Evolutionary conservation across 1,140 invertebrate genomes (phyloP), one percentile per base, ranked within the genome.

Genomic region (Lepidurus packardi): DNA sequence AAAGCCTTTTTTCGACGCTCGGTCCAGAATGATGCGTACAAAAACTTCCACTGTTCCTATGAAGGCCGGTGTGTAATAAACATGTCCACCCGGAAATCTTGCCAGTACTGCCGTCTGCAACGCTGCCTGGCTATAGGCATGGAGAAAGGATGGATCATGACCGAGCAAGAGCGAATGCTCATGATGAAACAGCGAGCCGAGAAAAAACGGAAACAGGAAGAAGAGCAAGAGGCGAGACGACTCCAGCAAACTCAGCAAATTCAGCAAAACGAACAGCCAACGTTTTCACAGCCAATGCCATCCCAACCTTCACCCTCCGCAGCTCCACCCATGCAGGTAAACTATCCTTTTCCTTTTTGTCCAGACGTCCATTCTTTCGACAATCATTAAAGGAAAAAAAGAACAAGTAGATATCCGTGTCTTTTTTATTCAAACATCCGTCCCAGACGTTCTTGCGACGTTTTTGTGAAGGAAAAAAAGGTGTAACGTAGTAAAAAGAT

Each of bases 61-160:
- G 81, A 85, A 24, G 81, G 81, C 9, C 76, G 80, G 11, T 85
- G 85, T 79, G 81, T 79, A 16, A 85, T 86, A 74, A 83, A 81
- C 34, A 82, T 85, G 21, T 80, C 74, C 3, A 84, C 84, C 5
- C 75, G 84, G 53, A 84, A 83, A 79, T 78, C 74, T 21, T 83
- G 83, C 75, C 84, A 86, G 80, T 80, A 80, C 74, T 86, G 84
- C 81, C 83, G 86, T 42, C 86, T 87, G 77, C 78, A 85, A 73
- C 85, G 85, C 81, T 87, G 86, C 80, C 75, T 86, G 6, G 78
- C 80, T 0, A 86, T 86, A 76, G 86, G 86, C 42, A 87, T 87
- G 86, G 86, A 87, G 81, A 86, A 84, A 43, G 84, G 85, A 42
- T 86, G 86, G 86, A 85, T 87, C 10, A 87, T 86, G 85, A 84